Evolutionary conservation across 2,888 invertebrate species (phyloP), one percentile per base, ranked within the genome.

Genomic region (Eilema caniola): DNA sequence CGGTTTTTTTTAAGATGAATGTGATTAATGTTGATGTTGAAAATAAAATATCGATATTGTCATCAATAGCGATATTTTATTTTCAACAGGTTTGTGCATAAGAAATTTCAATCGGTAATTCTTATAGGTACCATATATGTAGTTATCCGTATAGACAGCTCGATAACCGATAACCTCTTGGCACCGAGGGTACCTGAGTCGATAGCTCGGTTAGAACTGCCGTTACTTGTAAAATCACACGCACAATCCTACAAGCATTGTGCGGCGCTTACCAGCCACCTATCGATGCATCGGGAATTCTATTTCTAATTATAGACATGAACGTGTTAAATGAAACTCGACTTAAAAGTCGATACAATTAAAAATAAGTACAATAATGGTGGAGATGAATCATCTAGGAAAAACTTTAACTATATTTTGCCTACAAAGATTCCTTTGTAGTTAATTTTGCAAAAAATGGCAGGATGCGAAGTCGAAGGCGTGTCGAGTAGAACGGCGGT

Each of bases 381-480:
- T 72, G 71, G 65, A 77, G 66, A 74, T 74, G 70, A 80, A 74
- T 79, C 62, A 78, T 78, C 82, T 80, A 73, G 78, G 78, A 83
- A 84, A 82, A 81, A 85, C 80, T 78, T 67, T 83, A 78, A 83
- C 71, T 73, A 84, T 79, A 84, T 86, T 89, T 89, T 86, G 85
- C 84, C 83, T 85, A 89, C 88, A 89, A 90, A 88, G 89, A 90
- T 89, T 88, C 85, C 85, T 90, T 90, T 90, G 85, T 89, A 86
- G 87, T 83, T 91, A 90, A 91, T 92, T 92, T 91, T 83, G 89
- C 89, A 92, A 93, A 93, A 92, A 92, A 90, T 83, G 88, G 85
- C 93, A 93, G 93, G 93, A 93, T 93, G 92, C 86, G 88, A 87
- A 90, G 90, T 90, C 83, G 88, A 84, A 92, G 92, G 92, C 92